phyloP scores from a whole-genome alignment of 2,888 invertebrate genomes.

The Holacanthella duospinosa region DNA sequence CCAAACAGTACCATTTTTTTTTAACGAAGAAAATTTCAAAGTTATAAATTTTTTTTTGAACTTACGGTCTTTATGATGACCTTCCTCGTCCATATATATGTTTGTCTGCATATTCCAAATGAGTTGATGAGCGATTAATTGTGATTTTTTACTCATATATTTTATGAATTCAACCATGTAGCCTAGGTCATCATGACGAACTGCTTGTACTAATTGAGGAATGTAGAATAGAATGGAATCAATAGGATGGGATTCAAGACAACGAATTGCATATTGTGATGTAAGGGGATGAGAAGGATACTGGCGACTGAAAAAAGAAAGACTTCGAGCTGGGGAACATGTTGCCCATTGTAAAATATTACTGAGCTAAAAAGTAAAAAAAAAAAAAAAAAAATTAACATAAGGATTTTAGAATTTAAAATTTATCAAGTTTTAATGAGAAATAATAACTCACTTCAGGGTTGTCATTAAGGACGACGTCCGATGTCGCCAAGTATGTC shows the following conservation, averaged over 20 bases:
- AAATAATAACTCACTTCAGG: conserved; percentile 65
- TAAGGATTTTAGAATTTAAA: too few species aligned
- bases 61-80: conserved; percentile 70
- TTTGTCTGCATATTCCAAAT: conserved; percentile 99
- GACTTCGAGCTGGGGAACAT: conserved; percentile 78
- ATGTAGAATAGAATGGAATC: conserved; percentile 91
- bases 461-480: conserved; percentile 76
- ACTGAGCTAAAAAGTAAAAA: conserved; percentile 1
- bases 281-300: conserved; percentile 95
- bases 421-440: too few species aligned
- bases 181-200: conserved; percentile 94
- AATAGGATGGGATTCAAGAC: conserved; percentile 78
- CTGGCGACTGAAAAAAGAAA: conserved; percentile 92
- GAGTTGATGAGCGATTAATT: conserved; percentile 93
- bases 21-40: too few species aligned
- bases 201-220: conserved; percentile 88
- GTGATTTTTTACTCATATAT: conserved; percentile 82
- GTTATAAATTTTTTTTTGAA: conserved; percentile 3
- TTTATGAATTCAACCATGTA: conserved; percentile 94
- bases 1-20: background rate
- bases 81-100: conserved; percentile 94
- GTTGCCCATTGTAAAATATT: conserved; percentile 71
- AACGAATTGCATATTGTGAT: conserved; percentile 89
- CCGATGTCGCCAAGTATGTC: conserved; percentile 85
- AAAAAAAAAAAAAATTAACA: conserved; percentile 4